Evolutionary conservation across 2,113 vertebrate genomes (phyloP).

Genomic region (Myotis yumanensis): DNA sequence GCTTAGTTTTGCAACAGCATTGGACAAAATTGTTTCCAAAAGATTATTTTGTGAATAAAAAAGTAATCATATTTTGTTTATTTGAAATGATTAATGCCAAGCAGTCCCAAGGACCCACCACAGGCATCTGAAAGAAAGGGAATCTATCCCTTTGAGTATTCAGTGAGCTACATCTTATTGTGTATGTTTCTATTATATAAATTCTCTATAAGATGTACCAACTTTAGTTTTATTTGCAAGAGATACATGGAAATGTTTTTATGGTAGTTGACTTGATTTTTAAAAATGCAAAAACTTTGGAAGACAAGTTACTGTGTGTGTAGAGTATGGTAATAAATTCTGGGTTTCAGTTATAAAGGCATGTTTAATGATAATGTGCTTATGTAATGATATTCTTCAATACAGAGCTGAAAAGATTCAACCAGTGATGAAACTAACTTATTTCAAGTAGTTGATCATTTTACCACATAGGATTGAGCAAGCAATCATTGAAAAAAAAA

Average conservation of each 20-base stretch:
- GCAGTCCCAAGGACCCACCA: neutral
- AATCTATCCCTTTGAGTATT: neutral
- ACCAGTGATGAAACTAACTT: neutral
- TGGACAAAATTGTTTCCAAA: neutral
- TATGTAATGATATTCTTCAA: neutral
- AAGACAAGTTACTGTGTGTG: neutral
- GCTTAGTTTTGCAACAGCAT: neutral
- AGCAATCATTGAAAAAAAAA: neutral
- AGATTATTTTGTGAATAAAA: conserved; percentile 50
- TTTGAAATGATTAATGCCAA: conserved; percentile 48
- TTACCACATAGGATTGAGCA: neutral
- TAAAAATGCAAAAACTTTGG: neutral
- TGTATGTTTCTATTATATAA: neutral
- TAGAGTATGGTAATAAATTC: neutral
- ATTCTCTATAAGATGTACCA: neutral
- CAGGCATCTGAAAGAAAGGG: conserved; percentile 31
- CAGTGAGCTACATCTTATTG: neutral
- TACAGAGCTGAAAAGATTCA: neutral
- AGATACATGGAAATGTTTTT: neutral
- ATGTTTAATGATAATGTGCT: neutral
- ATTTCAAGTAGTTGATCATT: neutral
- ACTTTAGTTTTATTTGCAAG: neutral
- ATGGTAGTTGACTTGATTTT: neutral
- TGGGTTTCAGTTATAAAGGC: neutral
- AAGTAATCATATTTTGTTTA: conserved; percentile 53